phyloP scores from a whole-genome alignment of 2,113 vertebrate species.

The human (Homo sapiens) region GRCh38 chr15:35028501-35029000 shows the following conservation, averaged over 20 bases:
- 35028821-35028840: constrained; percentile 72
- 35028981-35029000: constrained; percentile 49
- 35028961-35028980: constrained; percentile 60
- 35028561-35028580: constrained; percentile 54
- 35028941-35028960: constrained; percentile 55
- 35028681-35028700: constrained; percentile 71
- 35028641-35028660: constrained; percentile 16
- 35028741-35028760: constrained; percentile 78
- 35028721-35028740: constrained; percentile 78
- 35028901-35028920: constrained; percentile 68
- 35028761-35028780: constrained; percentile 78
- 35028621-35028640: constrained; percentile 62
- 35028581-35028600: constrained; percentile 41
- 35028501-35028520: constrained; percentile 58
- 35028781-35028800: constrained; percentile 75
- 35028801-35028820: constrained; percentile 75
- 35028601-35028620: constrained; percentile 53
- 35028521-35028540: constrained; percentile 48
- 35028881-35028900: constrained; percentile 78
- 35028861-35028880: constrained; percentile 56
- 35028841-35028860: constrained; percentile 55
- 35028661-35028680: constrained; percentile 67
- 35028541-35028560: constrained; percentile 57
- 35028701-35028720: constrained; percentile 75
- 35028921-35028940: constrained; percentile 74